A percentile compares a stretch with the other conserved stretches of the same genome.
Evolutionary conservation across 2,113 vertebrate species (phyloP).

Genomic region (Tachysurus vachellii): DNA sequence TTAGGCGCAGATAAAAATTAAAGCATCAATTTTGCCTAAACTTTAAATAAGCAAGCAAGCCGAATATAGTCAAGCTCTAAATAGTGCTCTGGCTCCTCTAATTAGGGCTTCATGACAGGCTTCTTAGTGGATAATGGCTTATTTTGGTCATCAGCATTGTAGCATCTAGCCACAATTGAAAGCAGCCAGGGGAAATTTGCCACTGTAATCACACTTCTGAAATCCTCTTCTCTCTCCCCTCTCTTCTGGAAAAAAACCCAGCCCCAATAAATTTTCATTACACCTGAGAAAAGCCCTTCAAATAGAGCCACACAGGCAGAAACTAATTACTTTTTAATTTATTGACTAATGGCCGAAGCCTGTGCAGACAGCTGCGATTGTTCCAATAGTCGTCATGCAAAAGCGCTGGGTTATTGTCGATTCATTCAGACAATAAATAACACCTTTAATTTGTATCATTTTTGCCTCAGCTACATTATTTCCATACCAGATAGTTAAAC

Average conservation of each 20-base stretch:
- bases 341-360: constrained; percentile 81
- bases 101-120: constrained; percentile 41
- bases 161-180: constrained; percentile 55
- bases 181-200: constrained; percentile 61
- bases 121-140: constrained; percentile 45
- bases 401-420: constrained; percentile 71
- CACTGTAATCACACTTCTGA: constrained; percentile 67
- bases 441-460: constrained; percentile 75
- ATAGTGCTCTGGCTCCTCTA: constrained; percentile 41
- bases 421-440: constrained; percentile 78
- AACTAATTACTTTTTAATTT: constrained; percentile 85
- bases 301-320: constrained; percentile 81
- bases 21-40: constrained; percentile 45
- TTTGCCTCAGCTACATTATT: constrained; percentile 64
- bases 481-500: constrained; percentile 19
- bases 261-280: constrained; percentile 78
- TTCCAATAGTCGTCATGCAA: constrained; percentile 74
- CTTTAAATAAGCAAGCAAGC: constrained; percentile 43
- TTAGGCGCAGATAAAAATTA: constrained; percentile 42
- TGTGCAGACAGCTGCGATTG: constrained; percentile 77
- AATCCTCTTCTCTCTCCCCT: constrained; percentile 66
- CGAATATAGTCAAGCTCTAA: constrained; percentile 39
- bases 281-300: constrained; percentile 77
- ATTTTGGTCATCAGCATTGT: constrained; percentile 54
- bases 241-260: constrained; percentile 68